Conservation (phyloP, 2,797 vertebrate genomes). For the Sebastes trivittatus region DNA sequence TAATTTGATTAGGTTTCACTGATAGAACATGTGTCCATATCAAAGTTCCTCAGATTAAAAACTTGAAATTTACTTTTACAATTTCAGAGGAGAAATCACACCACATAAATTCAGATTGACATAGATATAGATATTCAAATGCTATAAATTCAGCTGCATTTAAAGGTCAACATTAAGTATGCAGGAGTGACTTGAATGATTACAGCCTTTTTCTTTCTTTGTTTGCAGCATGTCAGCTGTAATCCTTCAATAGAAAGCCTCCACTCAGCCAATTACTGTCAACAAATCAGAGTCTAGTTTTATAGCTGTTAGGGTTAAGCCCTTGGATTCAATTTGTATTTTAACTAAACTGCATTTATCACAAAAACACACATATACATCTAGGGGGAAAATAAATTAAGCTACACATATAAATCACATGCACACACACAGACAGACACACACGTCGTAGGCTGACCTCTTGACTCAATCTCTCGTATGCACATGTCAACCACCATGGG, state of each 20-base stretch:
- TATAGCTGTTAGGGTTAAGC: background rate
- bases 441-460: constrained; percentile 83
- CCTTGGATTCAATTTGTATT: background rate
- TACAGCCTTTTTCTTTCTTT: background rate
- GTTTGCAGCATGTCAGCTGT: background rate
- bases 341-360: background rate
- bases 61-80: background rate
- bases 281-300: background rate
- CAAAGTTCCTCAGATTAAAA: background rate
- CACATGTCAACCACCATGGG: constrained; percentile 99
- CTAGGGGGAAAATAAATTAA: background rate
- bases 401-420: background rate
- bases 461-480: constrained; percentile 97
- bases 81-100: background rate
- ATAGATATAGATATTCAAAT: background rate
- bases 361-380: background rate
- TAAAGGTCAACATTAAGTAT: background rate
- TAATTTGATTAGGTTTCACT: background rate
- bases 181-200: background rate
- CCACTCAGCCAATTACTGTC: background rate
- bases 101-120: background rate
- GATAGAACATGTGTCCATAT: background rate
- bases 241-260: background rate
- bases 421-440: background rate
- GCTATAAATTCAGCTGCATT: background rate